Evolutionary conservation across 2,888 invertebrate species (phyloP).

Genomic region (Neuroscelio doddi): DNA sequence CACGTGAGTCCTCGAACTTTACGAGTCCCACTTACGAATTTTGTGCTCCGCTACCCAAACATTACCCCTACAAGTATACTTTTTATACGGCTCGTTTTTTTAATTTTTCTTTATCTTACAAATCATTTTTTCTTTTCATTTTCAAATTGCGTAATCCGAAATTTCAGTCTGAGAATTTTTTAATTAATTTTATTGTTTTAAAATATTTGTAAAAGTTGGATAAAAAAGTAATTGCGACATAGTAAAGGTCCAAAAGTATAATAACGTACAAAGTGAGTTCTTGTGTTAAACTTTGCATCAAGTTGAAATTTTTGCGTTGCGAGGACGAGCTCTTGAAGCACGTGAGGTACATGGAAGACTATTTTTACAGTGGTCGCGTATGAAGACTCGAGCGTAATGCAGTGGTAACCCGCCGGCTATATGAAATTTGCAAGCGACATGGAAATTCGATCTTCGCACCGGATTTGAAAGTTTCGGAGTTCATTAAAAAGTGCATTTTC

Average conservation of each 20-base stretch:
- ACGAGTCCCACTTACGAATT: slow-evolving; percentile 22
- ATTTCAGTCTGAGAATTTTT: too few relatives aligned
- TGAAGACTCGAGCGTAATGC: slow-evolving; percentile 14
- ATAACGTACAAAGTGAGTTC: too few relatives aligned
- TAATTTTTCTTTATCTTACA: too few relatives aligned
- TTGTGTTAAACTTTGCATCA: not conserved
- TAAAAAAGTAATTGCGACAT: too few relatives aligned
- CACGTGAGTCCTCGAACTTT: slow-evolving; percentile 33
- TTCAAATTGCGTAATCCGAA: too few relatives aligned
- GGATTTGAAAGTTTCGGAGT: slow-evolving; percentile 23
- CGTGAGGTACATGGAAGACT: not conserved
- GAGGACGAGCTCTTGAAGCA: not conserved
- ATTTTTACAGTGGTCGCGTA: slow-evolving; percentile 29
- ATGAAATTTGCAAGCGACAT: slow-evolving; percentile 26
- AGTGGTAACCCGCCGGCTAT: slow-evolving; percentile 23
- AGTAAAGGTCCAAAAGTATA: too few relatives aligned
- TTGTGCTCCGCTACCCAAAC: slow-evolving; percentile 19
- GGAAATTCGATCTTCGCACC: slow-evolving; percentile 13
- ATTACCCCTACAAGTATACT: slow-evolving; percentile 24
- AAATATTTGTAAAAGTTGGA: too few relatives aligned
- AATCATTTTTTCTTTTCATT: too few relatives aligned
- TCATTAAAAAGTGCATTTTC: slow-evolving; percentile 35
- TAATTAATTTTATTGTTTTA: too few relatives aligned
- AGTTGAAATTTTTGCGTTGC: not conserved
- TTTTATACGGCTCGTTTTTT: too few relatives aligned